Base-by-base conservation (phyloP, 1,140 invertebrate genomes). In the Drosophila serrata region DNA sequence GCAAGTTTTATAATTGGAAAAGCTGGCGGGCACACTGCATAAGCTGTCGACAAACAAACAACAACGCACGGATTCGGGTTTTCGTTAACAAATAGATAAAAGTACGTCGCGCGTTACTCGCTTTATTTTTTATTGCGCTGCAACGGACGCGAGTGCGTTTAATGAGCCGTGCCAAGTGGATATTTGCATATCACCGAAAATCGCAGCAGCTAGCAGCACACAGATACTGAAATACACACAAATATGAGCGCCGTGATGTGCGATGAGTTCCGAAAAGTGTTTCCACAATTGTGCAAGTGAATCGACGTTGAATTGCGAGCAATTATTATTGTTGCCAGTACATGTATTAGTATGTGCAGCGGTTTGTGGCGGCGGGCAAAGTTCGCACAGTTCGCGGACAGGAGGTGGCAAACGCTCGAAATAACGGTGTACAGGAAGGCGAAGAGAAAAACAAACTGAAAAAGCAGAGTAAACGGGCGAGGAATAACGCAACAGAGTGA, bases 361-460 rank as follows among this genome's bases (percentile, higher is more conserved):
- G 67, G 79, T 27, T 64, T 81, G 63, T 51, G 60, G 73, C 35
- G 49, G 64, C 75, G 82, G 60, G 62, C 65, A 60, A 79, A 74
- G 62, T 79, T 61, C 39, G 61, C 73, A 55, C 51, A 68, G 45
- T 56, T 79, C 59, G 59, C 51, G 58, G 59, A 70, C 42, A 69
- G 79, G 27, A 70, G 67, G 67, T 31, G 37, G 60, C 27, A 63
- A 40, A 40, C 59, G 59, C 48, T 62, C 40, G 56, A 40, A 57
- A 56, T 78, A 79, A 73, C 84, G 79, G 70, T 72, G 65, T 67
- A 79, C 59, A 64, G 51, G 80, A 74, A 87, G 87, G 49, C 73
- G 63, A 80, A 88, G 64, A 74, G 75, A 80, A 87, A 88, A 87
- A 77, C 82, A 88, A 87, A 88, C 58, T 87, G 19, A 78, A 63